phyloP scores from a whole-genome alignment of 2,113 vertebrate genomes.

The Tursiops truncatus region DNA sequence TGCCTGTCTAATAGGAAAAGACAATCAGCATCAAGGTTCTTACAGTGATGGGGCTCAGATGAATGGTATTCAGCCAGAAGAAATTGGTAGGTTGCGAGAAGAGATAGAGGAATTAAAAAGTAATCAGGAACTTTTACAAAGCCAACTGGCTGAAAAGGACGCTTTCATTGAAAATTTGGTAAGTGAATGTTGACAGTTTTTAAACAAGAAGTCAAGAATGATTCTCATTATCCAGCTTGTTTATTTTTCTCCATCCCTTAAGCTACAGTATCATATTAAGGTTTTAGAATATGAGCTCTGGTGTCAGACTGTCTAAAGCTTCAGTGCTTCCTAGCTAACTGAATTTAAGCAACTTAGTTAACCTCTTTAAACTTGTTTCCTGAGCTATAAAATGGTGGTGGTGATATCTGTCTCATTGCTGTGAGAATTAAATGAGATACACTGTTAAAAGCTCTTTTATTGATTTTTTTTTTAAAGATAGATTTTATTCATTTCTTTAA shows the following conservation, averaged over 20 bases:
- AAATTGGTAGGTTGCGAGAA: constrained; percentile 88
- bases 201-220: background rate
- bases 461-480: too few species aligned
- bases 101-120: constrained; percentile 91
- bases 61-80: constrained; percentile 94
- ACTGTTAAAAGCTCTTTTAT: background rate
- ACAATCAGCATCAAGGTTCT: constrained; percentile 83
- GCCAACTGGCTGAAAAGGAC: constrained; percentile 91
- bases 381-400: background rate
- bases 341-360: background rate
- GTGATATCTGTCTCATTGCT: background rate
- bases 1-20: constrained; percentile 83
- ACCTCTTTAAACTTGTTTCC: background rate
- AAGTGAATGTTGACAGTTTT: constrained; percentile 38
- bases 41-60: constrained; percentile 84
- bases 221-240: background rate
- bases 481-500: too few species aligned
- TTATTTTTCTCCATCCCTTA: background rate
- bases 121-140: constrained; percentile 87
- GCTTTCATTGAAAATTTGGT: constrained; percentile 90
- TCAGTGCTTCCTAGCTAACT: background rate
- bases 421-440: background rate
- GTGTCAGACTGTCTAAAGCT: background rate
- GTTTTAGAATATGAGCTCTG: constrained; percentile 15
- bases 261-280: background rate